A percentile compares a stretch with the other conserved stretches of the same genome.
Conservation (phyloP, 2,113 vertebrate species). For the Oncorhynchus kisutch region DNA sequence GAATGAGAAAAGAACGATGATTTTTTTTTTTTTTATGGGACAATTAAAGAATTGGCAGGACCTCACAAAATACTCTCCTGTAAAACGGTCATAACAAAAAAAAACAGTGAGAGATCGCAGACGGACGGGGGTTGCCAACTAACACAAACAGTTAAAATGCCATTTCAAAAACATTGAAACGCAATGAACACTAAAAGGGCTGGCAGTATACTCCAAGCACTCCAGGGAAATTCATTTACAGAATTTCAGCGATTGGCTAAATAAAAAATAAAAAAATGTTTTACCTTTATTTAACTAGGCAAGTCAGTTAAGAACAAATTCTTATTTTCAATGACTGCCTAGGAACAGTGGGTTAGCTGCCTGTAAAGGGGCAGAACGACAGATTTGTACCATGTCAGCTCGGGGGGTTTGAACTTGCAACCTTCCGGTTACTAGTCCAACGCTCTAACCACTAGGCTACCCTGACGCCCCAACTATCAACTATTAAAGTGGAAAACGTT, state of each 20-base stretch:
- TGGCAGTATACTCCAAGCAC: constrained; percentile 19
- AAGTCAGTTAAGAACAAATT: no score
- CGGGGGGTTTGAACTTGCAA: no score
- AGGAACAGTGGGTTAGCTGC: no score
- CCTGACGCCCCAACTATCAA: background rate
- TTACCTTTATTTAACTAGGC: no score
- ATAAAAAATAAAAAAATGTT: no score
- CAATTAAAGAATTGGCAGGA: constrained; percentile 60
- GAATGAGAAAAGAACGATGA: constrained; percentile 27
- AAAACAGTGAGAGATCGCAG: constrained; percentile 7
- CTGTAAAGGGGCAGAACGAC: no score
- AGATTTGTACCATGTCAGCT: no score
- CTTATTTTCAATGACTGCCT: no score
- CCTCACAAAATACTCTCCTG: constrained; percentile 60
- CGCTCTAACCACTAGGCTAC: no score
- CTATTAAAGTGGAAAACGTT: constrained; percentile 16
- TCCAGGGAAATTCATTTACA: constrained; percentile 26
- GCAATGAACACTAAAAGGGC: constrained; percentile 28
- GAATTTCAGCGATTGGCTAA: constrained; percentile 23
- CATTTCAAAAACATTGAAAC: constrained; percentile 38
- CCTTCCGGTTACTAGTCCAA: no score
- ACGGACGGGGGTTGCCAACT: constrained; percentile 15
- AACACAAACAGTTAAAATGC: constrained; percentile 40
- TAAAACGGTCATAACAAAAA: constrained; percentile 45
- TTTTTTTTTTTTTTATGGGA: constrained; percentile 56